These are phyloP conservation scores for Nesidiocoris tenuis DNA, from an alignment of 2,888 invertebrate species.

Conservation along the genomic window DNA sequence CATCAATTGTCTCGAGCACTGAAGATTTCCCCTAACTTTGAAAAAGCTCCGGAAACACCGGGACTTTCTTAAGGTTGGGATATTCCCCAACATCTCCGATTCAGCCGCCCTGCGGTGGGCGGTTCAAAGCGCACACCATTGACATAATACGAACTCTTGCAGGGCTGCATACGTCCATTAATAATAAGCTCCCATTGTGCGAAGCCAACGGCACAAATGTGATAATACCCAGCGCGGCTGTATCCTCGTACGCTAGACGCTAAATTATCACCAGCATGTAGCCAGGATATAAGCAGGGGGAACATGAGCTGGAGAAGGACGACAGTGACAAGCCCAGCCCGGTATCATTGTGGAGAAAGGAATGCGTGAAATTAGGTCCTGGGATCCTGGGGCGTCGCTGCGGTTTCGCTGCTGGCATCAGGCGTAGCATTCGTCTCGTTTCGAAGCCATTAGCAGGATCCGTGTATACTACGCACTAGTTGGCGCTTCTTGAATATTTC, in stretches of 20 bases:
- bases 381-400: background rate
- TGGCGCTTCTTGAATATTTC: background rate
- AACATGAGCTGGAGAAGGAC: too few species aligned
- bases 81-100: too few species aligned
- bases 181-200: background rate
- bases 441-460: background rate
- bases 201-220: background rate
- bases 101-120: too few species aligned
- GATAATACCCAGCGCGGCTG: background rate
- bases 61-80: too few species aligned
- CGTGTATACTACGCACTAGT: background rate
- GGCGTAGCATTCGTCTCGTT: background rate
- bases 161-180: background rate
- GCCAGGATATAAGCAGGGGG: too few species aligned
- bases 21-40: too few species aligned
- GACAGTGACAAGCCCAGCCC: background rate
- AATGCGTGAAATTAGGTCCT: background rate
- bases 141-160: too few species aligned
- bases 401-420: background rate
- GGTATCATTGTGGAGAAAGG: background rate
- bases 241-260: too few species aligned
- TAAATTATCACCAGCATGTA: too few species aligned
- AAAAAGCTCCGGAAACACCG: too few species aligned
- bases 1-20: too few species aligned
- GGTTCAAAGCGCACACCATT: too few species aligned